These are phyloP conservation scores for Achroia grisella DNA, from an alignment of 1,140 invertebrate species.

Conservation along the genomic window DNA sequence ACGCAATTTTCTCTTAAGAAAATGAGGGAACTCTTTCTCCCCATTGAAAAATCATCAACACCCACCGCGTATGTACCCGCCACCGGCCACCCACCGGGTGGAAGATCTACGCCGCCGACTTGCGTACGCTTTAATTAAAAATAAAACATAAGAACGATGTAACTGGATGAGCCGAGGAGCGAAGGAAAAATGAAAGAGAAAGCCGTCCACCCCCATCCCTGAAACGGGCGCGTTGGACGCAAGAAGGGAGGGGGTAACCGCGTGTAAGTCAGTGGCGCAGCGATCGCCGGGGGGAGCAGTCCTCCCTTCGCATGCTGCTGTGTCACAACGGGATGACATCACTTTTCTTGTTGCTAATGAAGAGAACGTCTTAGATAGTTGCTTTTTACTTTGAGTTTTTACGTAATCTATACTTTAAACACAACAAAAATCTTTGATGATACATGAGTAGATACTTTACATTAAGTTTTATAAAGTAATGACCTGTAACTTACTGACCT, in stretches of 20 bases:
- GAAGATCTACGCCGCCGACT: conserved; percentile 67
- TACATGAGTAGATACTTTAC: too few relatives aligned
- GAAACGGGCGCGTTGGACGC: conserved; percentile 16
- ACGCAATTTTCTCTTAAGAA: conserved; percentile 74
- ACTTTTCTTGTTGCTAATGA: conserved; percentile 72
- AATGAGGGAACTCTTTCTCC: conserved; percentile 74
- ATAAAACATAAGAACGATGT: conserved; percentile 74
- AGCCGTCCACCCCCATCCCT: conserved; percentile 56
- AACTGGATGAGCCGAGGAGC: conserved; percentile 72
- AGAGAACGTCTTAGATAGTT: conserved; percentile 60
- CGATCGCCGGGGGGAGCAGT: conserved; percentile 50
- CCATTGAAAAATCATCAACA: conserved; percentile 74
- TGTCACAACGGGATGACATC: conserved; percentile 66
- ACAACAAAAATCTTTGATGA: too few relatives aligned
- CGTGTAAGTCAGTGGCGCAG: conserved; percentile 59
- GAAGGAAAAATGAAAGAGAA: conserved; percentile 74
- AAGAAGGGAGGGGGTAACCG: conserved; percentile 32
- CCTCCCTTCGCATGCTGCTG: conserved; percentile 52
- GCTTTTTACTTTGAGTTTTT: conserved; percentile 21
- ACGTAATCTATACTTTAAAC: neutral
- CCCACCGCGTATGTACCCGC: conserved; percentile 66
- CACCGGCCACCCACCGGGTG: conserved; percentile 31
- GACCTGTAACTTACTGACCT: too few relatives aligned
- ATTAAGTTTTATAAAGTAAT: too few relatives aligned
- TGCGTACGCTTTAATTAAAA: conserved; percentile 74